phyloP scores from a whole-genome alignment of 2,113 vertebrate species.

The Gymnorhina tibicen region DNA sequence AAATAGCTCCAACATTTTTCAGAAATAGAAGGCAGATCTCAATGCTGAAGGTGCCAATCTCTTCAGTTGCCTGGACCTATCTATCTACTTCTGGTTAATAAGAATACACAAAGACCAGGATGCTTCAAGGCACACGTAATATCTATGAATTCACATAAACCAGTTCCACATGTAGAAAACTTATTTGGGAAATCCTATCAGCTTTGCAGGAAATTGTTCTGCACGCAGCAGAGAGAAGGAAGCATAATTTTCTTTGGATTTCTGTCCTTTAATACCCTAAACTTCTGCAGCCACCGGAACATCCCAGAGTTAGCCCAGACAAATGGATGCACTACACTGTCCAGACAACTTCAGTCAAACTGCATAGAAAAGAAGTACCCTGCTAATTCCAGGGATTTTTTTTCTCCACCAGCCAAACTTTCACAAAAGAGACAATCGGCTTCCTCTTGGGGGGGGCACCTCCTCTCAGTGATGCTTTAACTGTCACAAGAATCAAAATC shows the following conservation, averaged over 20 bases:
- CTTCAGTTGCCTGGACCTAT: background rate
- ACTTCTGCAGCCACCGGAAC: background rate
- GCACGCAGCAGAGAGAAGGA: background rate
- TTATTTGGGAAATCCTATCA: background rate
- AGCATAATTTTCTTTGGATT: background rate
- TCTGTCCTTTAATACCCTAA: background rate
- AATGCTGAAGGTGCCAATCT: background rate
- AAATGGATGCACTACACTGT: rapidly evolving
- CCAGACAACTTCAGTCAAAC: background rate
- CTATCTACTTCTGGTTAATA: background rate
- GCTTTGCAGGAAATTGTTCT: background rate
- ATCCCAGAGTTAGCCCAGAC: background rate
- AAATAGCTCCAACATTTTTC: background rate
- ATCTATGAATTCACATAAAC: background rate
- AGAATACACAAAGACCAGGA: background rate
- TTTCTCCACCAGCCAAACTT: background rate
- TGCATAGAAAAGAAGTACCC: rapidly evolving
- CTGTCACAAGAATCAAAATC: background rate
- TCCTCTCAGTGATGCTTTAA: background rate
- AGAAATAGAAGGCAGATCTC: background rate
- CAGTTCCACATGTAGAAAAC: background rate
- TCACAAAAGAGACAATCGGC: background rate
- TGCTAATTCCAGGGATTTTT: background rate
- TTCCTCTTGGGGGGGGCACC: background rate
- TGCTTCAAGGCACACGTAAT: background rate